Evolutionary conservation across 2,113 vertebrate genomes (phyloP).

Genomic region (Anarhynchus alexandrinus): DNA sequence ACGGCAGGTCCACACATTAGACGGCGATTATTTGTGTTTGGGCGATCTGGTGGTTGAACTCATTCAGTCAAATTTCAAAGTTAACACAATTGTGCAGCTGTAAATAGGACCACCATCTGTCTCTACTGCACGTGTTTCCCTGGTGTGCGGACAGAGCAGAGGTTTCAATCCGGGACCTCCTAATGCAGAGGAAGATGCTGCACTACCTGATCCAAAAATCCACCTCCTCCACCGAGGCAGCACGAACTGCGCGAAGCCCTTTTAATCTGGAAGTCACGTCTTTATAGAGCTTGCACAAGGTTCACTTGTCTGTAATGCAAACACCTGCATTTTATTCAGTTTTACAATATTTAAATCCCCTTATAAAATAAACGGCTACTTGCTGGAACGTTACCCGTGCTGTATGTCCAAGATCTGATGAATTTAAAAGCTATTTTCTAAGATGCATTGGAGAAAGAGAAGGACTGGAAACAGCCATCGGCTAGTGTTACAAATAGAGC

Average conservation of each 20-base stretch:
- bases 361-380: conserved; percentile 63
- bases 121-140: not conserved
- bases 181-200: not conserved
- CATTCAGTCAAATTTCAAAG: not conserved
- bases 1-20: not conserved
- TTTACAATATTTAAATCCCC: conserved; percentile 70
- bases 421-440: conserved; percentile 40
- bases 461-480: not conserved
- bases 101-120: not conserved
- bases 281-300: not conserved
- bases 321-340: conserved; percentile 58
- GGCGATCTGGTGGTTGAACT: not conserved
- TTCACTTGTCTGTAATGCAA: conserved; percentile 28
- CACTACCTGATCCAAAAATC: not conserved
- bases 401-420: conserved; percentile 30
- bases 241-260: not conserved
- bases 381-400: not conserved
- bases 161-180: accelerated
- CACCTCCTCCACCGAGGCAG: not conserved
- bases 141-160: not conserved
- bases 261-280: not conserved
- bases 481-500: not conserved
- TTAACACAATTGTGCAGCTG: not conserved
- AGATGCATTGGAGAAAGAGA: not conserved
- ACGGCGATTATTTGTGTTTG: not conserved